Evolutionary conservation across 2,797 vertebrate species (phyloP).

Genomic region (Characodon lateralis): DNA sequence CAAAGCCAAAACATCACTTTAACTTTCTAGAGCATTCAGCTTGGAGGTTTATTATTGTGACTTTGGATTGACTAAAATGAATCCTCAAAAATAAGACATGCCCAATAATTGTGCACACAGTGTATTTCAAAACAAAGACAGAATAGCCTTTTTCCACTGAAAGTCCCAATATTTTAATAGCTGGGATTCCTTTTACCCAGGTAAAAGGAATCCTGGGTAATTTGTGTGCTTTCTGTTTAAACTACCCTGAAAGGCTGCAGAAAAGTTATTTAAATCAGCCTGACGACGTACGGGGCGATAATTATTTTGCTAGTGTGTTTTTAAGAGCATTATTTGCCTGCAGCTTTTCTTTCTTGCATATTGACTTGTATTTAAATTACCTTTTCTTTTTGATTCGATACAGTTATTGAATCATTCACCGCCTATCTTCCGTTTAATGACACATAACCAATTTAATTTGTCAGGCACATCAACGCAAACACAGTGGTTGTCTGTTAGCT

Average conservation of each 20-base stretch:
- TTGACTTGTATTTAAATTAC: background rate
- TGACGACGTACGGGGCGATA: too few relatives aligned
- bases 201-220: too few relatives aligned
- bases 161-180: too few relatives aligned
- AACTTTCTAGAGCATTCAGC: too few relatives aligned
- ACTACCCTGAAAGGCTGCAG: too few relatives aligned
- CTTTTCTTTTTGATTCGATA: constrained; percentile 32
- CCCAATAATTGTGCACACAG: background rate
- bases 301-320: background rate
- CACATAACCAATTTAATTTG: constrained; percentile 65
- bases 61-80: background rate
- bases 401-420: constrained; percentile 18
- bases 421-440: constrained; percentile 48
- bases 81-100: background rate
- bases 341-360: background rate
- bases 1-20: too few relatives aligned
- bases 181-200: too few relatives aligned
- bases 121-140: background rate
- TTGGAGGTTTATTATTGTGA: too few relatives aligned
- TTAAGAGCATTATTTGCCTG: background rate
- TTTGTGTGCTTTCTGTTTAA: too few relatives aligned
- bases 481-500: constrained; percentile 63
- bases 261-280: too few relatives aligned
- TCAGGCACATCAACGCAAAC: constrained; percentile 50
- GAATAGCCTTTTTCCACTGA: background rate